phyloP scores from a whole-genome alignment of 2,888 invertebrate genomes.

The Diaphora mendica region DNA sequence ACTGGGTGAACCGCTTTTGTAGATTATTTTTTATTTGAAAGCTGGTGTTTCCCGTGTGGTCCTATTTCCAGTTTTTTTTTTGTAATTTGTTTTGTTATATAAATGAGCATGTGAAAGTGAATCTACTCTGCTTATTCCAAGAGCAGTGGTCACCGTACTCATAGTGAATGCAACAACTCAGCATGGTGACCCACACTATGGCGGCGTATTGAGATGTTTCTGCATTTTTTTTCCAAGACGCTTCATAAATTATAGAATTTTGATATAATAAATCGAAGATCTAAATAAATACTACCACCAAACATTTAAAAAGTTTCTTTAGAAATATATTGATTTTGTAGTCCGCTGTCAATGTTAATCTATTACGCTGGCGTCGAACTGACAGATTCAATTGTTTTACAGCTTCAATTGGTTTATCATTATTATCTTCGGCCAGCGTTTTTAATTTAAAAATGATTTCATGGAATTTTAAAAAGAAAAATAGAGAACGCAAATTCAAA shows the following conservation, averaged over 20 bases:
- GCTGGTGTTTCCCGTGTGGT: no score
- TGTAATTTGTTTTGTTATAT: no score
- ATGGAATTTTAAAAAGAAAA: background rate
- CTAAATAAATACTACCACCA: background rate
- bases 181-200: no score
- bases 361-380: constrained; percentile 33
- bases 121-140: no score
- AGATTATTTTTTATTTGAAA: no score
- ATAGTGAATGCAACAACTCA: no score
- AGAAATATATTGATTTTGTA: background rate
- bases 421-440: constrained; percentile 19
- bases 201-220: no score
- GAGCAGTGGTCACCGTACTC: no score
- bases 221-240: background rate
- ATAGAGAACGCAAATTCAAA: background rate
- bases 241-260: background rate
- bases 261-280: background rate
- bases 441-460: constrained; percentile 13
- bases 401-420: constrained; percentile 40
- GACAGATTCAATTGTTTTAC: constrained; percentile 42
- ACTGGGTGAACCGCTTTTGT: no score
- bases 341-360: constrained; percentile 34
- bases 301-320: background rate
- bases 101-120: no score
- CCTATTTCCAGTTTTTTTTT: no score